Base-by-base conservation (phyloP, 2,113 vertebrate genomes). In the Alouatta palliata region DNA sequence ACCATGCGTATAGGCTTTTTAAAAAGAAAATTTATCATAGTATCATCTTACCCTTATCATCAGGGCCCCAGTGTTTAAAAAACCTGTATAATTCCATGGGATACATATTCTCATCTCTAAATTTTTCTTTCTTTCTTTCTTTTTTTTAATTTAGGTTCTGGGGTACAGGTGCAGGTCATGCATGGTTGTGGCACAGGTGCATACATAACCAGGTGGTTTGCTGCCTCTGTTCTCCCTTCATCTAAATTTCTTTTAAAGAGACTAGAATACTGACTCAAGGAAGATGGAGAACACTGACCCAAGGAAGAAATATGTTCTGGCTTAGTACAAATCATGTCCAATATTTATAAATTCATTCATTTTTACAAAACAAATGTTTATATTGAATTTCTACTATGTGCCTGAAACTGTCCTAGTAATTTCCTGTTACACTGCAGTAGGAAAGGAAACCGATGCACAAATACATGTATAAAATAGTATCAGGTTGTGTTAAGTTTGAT, bases 211-310 rank as follows among this genome's bases (percentile, higher is more conserved):
- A 52, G 52, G 52, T 52, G 52, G 52, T 52, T 52, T 52, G 52
- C 52, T 52, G 52, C 52, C 52, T 52, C 52, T 17, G 14, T 52
- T 52, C 16, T 16, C 52, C 52, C 16, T 52, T 52, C 16, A 52
- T 95, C 23, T 61, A 93, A 80, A 30, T 87, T 4, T 21, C 25
- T 40, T 90, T 91, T 93, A 75, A 89, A 91, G 27, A 64, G 97
- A 58, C 40, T 47, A 37, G 35, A 84, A 64, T 23, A 81, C 11
- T 73, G 61, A 77, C 35, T 27, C 7, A 80, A 82, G n/a, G 35
- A 83, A 97, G 20, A 30, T 64, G 27, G n/a, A 37, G 35, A 84
- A 70, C 27, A 84, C 6, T 73, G 68, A 77, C 35, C 19, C 11
- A 80, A 82, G n/a, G 25, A 83, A 97, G 13, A 30, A 90, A 56